Conservation (phyloP, 1,140 invertebrate species). For the Drosophila arizonae region DNA sequence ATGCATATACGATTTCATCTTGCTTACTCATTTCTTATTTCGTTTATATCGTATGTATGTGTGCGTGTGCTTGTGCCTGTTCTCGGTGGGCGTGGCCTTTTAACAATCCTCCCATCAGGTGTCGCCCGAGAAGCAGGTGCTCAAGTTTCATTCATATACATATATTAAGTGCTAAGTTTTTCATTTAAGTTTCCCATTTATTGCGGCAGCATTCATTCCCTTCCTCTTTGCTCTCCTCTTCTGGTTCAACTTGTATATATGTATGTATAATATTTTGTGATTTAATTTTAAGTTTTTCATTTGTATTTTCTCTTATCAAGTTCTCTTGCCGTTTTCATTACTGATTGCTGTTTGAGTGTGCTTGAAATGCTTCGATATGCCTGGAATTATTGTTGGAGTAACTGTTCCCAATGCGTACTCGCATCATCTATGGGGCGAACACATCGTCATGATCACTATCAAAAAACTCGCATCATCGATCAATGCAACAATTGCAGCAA, state of each 20-base stretch:
- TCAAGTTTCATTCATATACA: not conserved
- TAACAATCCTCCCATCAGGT: not conserved
- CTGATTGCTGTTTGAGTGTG: constrained; percentile 45
- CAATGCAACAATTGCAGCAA: not conserved
- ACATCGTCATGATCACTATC: constrained; percentile 44
- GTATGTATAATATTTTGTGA: not conserved
- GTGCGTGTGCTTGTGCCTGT: constrained; percentile 18
- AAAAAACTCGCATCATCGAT: constrained; percentile 18
- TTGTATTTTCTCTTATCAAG: constrained; percentile 52
- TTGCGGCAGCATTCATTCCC: not conserved
- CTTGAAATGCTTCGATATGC: constrained; percentile 78
- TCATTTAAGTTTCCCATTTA: constrained; percentile 16
- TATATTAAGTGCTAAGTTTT: constrained; percentile 36
- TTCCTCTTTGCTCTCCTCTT: too few species aligned
- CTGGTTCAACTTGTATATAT: too few species aligned
- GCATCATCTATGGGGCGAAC: constrained; percentile 43
- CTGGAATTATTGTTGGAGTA: constrained; percentile 78
- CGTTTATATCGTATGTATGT: not conserved
- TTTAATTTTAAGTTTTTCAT: not conserved
- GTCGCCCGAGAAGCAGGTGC: constrained; percentile 2
- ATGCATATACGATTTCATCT: not conserved
- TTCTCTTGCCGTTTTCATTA: constrained; percentile 22
- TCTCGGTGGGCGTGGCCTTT: constrained; percentile 9
- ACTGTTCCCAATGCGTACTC: constrained; percentile 64
- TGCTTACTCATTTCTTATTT: too few species aligned